A percentile compares a stretch with the other conserved stretches of the same genome.
phyloP scores from a whole-genome alignment of 2,113 vertebrate species.

The Micromys minutus region DNA sequence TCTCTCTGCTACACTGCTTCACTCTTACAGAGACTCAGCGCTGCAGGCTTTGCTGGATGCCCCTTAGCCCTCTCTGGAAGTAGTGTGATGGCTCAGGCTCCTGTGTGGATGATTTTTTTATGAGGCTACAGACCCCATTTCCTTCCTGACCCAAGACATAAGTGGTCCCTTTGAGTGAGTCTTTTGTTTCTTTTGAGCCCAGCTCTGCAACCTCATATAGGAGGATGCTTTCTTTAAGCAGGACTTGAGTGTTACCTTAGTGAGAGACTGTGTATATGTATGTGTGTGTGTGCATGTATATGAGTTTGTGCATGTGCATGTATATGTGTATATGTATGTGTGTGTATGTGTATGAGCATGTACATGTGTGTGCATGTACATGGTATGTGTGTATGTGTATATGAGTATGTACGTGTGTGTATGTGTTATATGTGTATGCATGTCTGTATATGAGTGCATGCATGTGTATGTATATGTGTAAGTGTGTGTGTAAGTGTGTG shows the following conservation, averaged over 20 bases:
- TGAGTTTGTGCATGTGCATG: fast-evolving
- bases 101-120: background rate
- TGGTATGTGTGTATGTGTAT: background rate
- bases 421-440: background rate
- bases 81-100: background rate
- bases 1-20: background rate
- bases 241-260: fast-evolving
- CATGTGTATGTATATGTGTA: background rate
- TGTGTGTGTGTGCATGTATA: background rate
- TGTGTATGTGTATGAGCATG: background rate
- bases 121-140: background rate
- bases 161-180: background rate
- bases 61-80: background rate
- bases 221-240: background rate
- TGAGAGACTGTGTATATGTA: background rate
- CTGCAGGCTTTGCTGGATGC: background rate
- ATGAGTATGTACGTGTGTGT: fast-evolving
- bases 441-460: too few relatives aligned
- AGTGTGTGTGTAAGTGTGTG: fast-evolving
- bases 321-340: background rate
- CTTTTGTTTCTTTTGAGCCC: fast-evolving
- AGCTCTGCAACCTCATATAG: fast-evolving
- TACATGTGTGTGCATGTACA: too few relatives aligned
- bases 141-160: background rate
- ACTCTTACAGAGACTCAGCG: background rate